Conservation (phyloP, 2,888 invertebrate species). For the Megaustenia siamemsis region DNA sequence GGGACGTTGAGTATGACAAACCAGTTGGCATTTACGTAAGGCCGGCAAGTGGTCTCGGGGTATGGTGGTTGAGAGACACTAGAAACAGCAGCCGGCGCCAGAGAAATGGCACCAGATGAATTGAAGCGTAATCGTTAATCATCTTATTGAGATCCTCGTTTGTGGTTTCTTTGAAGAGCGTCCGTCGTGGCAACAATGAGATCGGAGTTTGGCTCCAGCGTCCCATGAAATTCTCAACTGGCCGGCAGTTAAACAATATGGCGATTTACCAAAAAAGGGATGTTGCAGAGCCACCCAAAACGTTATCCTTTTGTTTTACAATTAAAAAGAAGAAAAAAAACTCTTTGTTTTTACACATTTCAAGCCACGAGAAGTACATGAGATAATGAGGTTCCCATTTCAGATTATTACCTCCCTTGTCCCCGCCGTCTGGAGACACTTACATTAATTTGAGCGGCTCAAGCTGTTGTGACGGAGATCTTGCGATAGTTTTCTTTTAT, state of each 20-base stretch:
- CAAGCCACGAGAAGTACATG: too few species aligned
- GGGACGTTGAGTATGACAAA: neutral
- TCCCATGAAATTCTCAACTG: conserved; percentile 20
- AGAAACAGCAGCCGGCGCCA: conserved; percentile 13
- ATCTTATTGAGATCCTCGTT: conserved; percentile 25
- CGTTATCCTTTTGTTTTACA: neutral
- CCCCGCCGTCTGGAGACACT: neutral
- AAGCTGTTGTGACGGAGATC: neutral
- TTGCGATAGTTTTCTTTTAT: neutral
- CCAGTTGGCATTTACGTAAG: neutral
- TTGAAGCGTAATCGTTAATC: conserved; percentile 42
- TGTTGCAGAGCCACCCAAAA: neutral
- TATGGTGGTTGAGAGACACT: neutral
- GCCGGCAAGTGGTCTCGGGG: conserved; percentile 14
- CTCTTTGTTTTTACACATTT: too few species aligned
- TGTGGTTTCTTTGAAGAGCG: conserved; percentile 41
- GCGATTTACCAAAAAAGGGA: conserved; percentile 13
- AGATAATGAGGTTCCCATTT: neutral
- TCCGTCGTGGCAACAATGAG: neutral
- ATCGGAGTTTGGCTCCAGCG: neutral
- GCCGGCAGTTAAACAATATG: conserved; percentile 34
- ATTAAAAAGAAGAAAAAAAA: too few species aligned
- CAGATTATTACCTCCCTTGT: neutral
- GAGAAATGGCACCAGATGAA: conserved; percentile 40
- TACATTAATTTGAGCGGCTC: neutral